Percentiles rank a stretch among this genome's conserved stretches.
Evolutionary conservation across 2,113 vertebrate genomes (phyloP).

Genomic region (Austrofundulus limnaeus): DNA sequence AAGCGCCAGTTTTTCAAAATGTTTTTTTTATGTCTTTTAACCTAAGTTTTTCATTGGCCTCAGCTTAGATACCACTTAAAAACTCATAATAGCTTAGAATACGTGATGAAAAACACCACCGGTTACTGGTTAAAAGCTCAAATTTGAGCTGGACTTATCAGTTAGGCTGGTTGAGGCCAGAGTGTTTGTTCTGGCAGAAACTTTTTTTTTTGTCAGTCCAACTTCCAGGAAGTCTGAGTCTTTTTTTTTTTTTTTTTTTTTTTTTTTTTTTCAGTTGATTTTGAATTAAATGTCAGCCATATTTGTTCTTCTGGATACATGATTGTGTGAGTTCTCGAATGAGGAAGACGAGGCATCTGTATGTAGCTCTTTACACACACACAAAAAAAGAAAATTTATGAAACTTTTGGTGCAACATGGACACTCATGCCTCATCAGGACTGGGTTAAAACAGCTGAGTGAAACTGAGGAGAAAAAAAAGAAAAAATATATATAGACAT

Average conservation of each 20-base stretch:
- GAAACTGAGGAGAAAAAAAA: constrained; percentile 33
- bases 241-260: constrained; percentile 39
- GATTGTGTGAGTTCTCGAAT: constrained; percentile 37
- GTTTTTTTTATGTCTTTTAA: constrained; percentile 44
- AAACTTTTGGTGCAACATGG: constrained; percentile 30
- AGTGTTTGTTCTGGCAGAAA: not conserved
- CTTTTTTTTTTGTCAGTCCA: not conserved
- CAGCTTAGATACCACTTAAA: constrained; percentile 44
- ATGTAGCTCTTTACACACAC: constrained; percentile 69
- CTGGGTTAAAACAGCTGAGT: constrained; percentile 28
- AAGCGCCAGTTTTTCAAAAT: constrained; percentile 25
- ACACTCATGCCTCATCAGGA: constrained; percentile 30
- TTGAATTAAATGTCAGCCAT: constrained; percentile 69
- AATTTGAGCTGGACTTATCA: not conserved
- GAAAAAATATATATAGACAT: constrained; percentile 69
- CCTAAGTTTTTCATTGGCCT: constrained; percentile 44
- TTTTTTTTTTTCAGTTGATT: no score
- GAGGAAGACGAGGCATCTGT: constrained; percentile 47
- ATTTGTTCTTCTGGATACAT: constrained; percentile 70
- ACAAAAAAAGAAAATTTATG: constrained; percentile 41
- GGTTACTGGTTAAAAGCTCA: not conserved
- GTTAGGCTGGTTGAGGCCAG: not conserved
- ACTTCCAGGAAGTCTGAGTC: constrained; percentile 57
- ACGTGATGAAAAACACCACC: no score
- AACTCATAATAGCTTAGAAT: constrained; percentile 14